These are phyloP conservation scores for Latrodectus hesperus DNA, from an alignment of 2,888 invertebrate species.

Conservation along the genomic window DNA sequence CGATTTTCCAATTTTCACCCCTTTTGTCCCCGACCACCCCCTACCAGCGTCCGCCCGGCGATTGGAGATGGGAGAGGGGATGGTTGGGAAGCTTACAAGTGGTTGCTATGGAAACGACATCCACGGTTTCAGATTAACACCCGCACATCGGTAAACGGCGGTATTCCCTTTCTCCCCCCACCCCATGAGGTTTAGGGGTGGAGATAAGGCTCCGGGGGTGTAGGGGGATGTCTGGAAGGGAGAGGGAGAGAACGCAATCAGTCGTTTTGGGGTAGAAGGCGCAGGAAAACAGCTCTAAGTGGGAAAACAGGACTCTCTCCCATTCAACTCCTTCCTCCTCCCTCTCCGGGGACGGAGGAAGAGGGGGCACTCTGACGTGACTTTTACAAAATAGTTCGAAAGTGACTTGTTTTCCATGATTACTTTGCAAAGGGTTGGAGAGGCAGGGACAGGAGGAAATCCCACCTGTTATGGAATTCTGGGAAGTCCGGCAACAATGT, in stretches of 20 bases:
- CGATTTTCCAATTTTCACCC: conserved; percentile 5
- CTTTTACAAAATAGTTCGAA: conserved; percentile 4
- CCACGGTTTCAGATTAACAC: conserved; percentile 48
- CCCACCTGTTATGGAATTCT: neutral
- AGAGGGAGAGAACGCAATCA: conserved; percentile 19
- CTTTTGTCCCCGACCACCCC: neutral
- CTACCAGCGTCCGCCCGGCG: neutral
- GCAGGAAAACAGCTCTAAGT: neutral
- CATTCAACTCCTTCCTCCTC: no score
- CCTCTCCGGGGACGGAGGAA: neutral
- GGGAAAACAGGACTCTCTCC: neutral
- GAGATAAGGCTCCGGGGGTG: neutral
- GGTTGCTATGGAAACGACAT: conserved; percentile 31
- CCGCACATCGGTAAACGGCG: conserved; percentile 4
- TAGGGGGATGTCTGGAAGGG: neutral
- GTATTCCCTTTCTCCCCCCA: neutral
- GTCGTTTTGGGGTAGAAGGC: neutral
- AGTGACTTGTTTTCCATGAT: neutral
- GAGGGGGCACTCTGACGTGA: neutral
- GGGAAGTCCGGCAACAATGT: no score
- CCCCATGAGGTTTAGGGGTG: neutral
- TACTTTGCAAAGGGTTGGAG: neutral
- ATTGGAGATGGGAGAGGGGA: neutral
- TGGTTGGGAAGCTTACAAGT: conserved; percentile 7
- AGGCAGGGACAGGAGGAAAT: no score